Percentiles rank a stretch among this genome's conserved stretches.
These are phyloP conservation scores for Siphamia tubifer DNA, from an alignment of 2,113 vertebrate genomes.

Conservation along the genomic window DNA sequence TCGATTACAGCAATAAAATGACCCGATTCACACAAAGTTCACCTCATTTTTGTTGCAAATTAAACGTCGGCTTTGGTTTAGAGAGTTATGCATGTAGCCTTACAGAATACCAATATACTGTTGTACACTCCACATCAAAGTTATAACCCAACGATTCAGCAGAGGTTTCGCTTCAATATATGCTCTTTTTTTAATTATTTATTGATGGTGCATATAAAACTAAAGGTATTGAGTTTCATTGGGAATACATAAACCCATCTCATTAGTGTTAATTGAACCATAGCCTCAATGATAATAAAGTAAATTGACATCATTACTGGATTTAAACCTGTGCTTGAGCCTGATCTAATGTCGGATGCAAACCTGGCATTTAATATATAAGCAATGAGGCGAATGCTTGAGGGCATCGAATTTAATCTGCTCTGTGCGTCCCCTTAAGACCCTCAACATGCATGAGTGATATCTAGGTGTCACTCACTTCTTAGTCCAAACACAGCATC, in stretches of 20 bases:
- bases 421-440: background rate
- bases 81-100: constrained; percentile 34
- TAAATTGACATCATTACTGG: background rate
- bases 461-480: background rate
- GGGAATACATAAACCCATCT: background rate
- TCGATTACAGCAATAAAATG: constrained; percentile 60
- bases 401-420: background rate
- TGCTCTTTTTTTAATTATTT: background rate
- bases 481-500: background rate
- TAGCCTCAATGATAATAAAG: background rate
- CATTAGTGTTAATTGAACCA: constrained; percentile 5
- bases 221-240: background rate
- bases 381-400: background rate
- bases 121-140: background rate
- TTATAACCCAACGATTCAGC: background rate
- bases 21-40: constrained; percentile 67
- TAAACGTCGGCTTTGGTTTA: constrained; percentile 65
- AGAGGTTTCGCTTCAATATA: background rate
- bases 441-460: no score
- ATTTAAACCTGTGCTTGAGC: background rate
- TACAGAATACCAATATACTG: constrained; percentile 51
- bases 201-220: background rate
- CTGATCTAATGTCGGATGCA: background rate
- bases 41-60: constrained; percentile 75
- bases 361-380: background rate